phyloP scores from a whole-genome alignment of 2,888 invertebrate species.

The Creontiades dilutus region DNA sequence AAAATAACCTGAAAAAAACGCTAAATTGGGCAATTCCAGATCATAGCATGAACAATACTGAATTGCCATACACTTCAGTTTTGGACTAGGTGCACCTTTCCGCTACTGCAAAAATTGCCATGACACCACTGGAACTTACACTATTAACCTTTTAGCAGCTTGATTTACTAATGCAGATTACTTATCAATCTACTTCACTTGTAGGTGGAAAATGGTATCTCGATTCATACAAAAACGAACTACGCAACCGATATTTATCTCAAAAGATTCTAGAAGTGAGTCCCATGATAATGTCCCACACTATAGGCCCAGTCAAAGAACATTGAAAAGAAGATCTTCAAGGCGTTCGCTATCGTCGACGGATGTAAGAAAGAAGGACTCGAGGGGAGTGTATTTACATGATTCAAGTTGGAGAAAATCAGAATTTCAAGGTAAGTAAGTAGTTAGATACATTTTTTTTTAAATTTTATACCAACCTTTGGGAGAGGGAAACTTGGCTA shows the following conservation, averaged over 20 bases:
- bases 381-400: not conserved
- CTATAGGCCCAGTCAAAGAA: not conserved
- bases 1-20: too few relatives aligned
- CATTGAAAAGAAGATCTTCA: not conserved
- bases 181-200: too few relatives aligned
- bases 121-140: too few relatives aligned
- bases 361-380: not conserved
- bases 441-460: not conserved
- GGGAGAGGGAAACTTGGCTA: too few relatives aligned
- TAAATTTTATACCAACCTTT: too few relatives aligned
- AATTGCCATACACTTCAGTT: too few relatives aligned
- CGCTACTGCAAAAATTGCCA: too few relatives aligned
- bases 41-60: too few relatives aligned
- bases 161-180: too few relatives aligned
- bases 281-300: not conserved
- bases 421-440: not conserved
- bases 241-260: not conserved
- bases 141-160: too few relatives aligned
- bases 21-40: too few relatives aligned
- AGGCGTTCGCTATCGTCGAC: not conserved
- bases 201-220: not conserved
- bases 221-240: not conserved
- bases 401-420: slow-evolving; percentile 3
- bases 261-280: not conserved
- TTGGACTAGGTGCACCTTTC: too few relatives aligned